Conservation (phyloP, 2,888 invertebrate species). For the Hirtodrosophila histrioides region DNA sequence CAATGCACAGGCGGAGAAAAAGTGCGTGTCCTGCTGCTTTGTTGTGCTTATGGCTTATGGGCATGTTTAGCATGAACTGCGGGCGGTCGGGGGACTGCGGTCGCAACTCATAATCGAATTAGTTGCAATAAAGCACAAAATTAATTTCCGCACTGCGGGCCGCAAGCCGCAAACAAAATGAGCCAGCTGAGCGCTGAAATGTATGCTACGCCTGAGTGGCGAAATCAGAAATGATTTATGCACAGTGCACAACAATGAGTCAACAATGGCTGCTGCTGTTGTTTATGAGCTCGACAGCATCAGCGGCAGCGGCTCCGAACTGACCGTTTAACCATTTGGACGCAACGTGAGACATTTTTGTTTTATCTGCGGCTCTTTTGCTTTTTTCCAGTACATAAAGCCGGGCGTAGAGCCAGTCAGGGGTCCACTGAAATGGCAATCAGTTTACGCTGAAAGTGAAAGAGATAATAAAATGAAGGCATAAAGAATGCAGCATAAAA, state of each 20-base stretch:
- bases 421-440: constrained; percentile 41
- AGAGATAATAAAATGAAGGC: constrained; percentile 63
- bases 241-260: constrained; percentile 17
- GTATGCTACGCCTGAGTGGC: constrained; percentile 23
- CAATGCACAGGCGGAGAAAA: background rate
- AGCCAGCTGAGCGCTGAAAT: constrained; percentile 32
- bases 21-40: constrained; percentile 30
- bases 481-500: constrained; percentile 62
- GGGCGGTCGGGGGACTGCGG: constrained; percentile 17
- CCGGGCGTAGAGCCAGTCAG: constrained; percentile 11
- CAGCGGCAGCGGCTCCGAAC: background rate
- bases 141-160: constrained; percentile 71
- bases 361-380: constrained; percentile 9
- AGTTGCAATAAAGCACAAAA: constrained; percentile 75
- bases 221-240: constrained; percentile 37
- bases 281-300: no score
- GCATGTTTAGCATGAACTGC: constrained; percentile 36
- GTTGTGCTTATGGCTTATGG: constrained; percentile 19
- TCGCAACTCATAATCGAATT: constrained; percentile 69
- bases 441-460: constrained; percentile 44
- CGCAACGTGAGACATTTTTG: background rate
- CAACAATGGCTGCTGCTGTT: no score
- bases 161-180: constrained; percentile 46
- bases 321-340: constrained; percentile 28
- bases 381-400: constrained; percentile 64